Base-by-base conservation (phyloP, 30 jellyfish, hydroid and myxozoan genomes). In the Aurelia aurita complex sp. Pacific region DNA sequence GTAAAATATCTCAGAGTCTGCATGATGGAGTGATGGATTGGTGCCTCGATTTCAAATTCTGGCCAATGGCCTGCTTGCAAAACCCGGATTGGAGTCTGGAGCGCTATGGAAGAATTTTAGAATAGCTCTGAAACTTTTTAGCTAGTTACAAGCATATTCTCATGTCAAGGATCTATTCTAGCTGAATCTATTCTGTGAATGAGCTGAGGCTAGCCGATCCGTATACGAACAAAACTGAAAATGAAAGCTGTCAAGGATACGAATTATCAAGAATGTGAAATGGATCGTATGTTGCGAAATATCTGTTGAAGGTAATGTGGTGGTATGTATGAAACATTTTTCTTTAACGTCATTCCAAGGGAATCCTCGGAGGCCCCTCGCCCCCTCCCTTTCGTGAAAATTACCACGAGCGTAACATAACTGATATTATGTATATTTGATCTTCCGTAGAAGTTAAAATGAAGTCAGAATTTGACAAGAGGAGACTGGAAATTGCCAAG, bases 101-200 rank as follows among this genome's bases (percentile, higher is more conserved):
- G 57, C 57, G 15, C 57, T 2, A 46, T 46, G 8, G 57, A 9
- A 46, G 57, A 46, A 46, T 5, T 46, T 46, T 7, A 14, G 57
- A 40, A 46, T 46, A 14, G 57, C 57, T 46, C 57, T 1, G 57
- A 46, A 46, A 46, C 35, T 63, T n/a, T 63, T 63, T 63, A 29
- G 36, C 72, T 13, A 29, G 36, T n/a, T 63, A 29, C 36, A 63
- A 3, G 36, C 50, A 40, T 33, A 70, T 70, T 70, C 80, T 70
- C 53, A 70, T 70, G 53, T 70, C 80, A 15, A 10, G 34, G 80
- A 70, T 70, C 64, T 70, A 70, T 70, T 70, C 80, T 70, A 70
- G 80, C 53, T 35, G 18, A 63, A n/a, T 63, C 36, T 0, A 6
- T 46, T 46, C 57, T 5, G 57, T 46, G 57, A 46, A 14, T 46